Conservation (phyloP, 2,888 invertebrate species). For the Tipula vernalis region DNA sequence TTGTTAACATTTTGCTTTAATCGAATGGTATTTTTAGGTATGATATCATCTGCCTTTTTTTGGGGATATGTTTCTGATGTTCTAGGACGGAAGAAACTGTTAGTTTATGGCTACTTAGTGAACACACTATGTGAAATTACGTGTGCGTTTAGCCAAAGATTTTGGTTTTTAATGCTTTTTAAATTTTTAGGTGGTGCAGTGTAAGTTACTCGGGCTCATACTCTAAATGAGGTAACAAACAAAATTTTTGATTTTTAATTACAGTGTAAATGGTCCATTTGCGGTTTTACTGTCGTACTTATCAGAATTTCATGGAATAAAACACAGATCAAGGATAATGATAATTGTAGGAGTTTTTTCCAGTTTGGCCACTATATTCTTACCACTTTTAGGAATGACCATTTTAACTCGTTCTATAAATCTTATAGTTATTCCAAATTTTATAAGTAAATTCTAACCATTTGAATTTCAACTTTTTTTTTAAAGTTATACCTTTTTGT, state of each 20-base stretch:
- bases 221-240: too few species aligned
- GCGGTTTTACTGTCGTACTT: slow-evolving; percentile 59
- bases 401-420: slow-evolving; percentile 45
- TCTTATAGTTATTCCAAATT: background rate
- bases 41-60: slow-evolving; percentile 58
- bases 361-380: slow-evolving; percentile 47
- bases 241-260: background rate
- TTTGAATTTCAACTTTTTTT: background rate
- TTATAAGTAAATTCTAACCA: background rate
- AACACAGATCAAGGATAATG: slow-evolving; percentile 50
- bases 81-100: slow-evolving; percentile 51
- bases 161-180: slow-evolving; percentile 51
- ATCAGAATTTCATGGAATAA: slow-evolving; percentile 57
- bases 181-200: slow-evolving; percentile 61
- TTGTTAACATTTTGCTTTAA: background rate
- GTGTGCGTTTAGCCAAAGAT: slow-evolving; percentile 51
- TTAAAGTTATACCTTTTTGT: background rate
- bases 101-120: slow-evolving; percentile 51
- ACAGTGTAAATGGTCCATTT: slow-evolving; percentile 59
- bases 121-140: slow-evolving; percentile 50
- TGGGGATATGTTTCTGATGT: slow-evolving; percentile 72
- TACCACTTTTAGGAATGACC: slow-evolving; percentile 59
- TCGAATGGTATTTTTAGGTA: slow-evolving; percentile 40
- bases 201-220: slow-evolving; percentile 41
- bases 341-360: slow-evolving; percentile 52